Base-by-base conservation (phyloP, 2,888 invertebrate genomes). In the Lepidocyrtinus sp. region DNA sequence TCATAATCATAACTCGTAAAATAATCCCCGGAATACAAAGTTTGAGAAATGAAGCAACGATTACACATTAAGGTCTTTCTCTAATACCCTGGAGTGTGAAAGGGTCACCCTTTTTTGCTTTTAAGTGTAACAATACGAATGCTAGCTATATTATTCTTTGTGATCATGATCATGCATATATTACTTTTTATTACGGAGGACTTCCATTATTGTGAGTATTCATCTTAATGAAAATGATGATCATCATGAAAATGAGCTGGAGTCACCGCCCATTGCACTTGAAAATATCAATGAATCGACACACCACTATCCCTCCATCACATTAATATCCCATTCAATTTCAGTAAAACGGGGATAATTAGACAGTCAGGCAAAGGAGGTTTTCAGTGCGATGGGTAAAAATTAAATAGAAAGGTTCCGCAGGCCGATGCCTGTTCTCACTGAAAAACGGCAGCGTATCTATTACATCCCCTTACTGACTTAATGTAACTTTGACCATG, bases 261-360 rank as follows among this genome's bases (percentile, higher is more conserved):
- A 27, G 72, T 78, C 50, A 67, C 78, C 78, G 78, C 78, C 78
- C 72, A 67, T 67, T 73, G 72, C 68, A 78, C 78, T 78, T 78
- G 78, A 72, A 78, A 78, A 63, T 78, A 78, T 78, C 72, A 72
- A 78, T 73, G 78, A 78, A 50, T 68, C 36, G 59, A 77, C 72
- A n/a, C n/a, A 73, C 61, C n/a, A 78, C 24, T 62, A 12, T 25
- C 64, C 9, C 62, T 22, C 62, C 59, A 62, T 46, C 63, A 63
- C 25, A 63, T 25, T 63, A 24, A 17, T 5, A 63, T 36, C 50
- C 68, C 67, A 67, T 68, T 67, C 62, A 46, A 67, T 25, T 64
- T 77, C 45, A 71, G 59, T 71, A 15, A 46, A 46, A 27, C 55
- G 17, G 15, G 67, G 64, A 21, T 19, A 63, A 25, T n/a, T n/a